Evolutionary conservation across 2,888 invertebrate species (phyloP), one percentile per base, ranked within the genome.

Genomic region (Platycheirus rosarum): DNA sequence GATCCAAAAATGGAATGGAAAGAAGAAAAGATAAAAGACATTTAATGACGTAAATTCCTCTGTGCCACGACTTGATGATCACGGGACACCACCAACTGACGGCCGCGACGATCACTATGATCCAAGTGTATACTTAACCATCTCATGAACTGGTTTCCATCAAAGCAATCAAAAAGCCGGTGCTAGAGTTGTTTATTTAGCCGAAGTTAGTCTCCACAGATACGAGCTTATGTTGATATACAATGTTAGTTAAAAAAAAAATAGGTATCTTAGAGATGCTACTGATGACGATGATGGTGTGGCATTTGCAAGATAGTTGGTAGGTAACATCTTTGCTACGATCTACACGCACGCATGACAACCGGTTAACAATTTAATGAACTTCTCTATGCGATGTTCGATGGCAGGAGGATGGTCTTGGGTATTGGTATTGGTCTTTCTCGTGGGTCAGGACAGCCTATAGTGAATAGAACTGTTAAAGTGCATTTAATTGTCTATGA

Each of bases 11-110:
- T 14, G 18, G 44, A 18, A 60, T 20, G 32, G 14, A 44, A 53
- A 9, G 11, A 63, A 40, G 13, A 60, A 16, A 57, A 40, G 66
- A 44, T 7, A 11, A 18, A 49, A 35, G 51, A 44, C 23, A 62
- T 62, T 66, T 80, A 80, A 80, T 80, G 80, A 80, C 80, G 80
- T 71, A 76, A 70, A 80, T 80, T 76, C 80, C 70, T 20, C 40
- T 40, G 35, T 53, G 60, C 80, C 80, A 76, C 48, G 76, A 76
- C 80, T 75, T n/a, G n/a, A 80, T 48, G 60, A 73, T 51, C 35
- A 46, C 49, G 46, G 57, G 42, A 13, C 48, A 14, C 40, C 26
- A 44, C 1, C 57, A 14, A 14, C 32, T 4, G 23, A 32, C n/a
- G n/a, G n/a, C n/a, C n/a, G n/a, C n/a, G 29, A 53, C 65, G 63